Conservation (phyloP, 2,113 vertebrate species). For the Sminthopsis crassicaudata region DNA sequence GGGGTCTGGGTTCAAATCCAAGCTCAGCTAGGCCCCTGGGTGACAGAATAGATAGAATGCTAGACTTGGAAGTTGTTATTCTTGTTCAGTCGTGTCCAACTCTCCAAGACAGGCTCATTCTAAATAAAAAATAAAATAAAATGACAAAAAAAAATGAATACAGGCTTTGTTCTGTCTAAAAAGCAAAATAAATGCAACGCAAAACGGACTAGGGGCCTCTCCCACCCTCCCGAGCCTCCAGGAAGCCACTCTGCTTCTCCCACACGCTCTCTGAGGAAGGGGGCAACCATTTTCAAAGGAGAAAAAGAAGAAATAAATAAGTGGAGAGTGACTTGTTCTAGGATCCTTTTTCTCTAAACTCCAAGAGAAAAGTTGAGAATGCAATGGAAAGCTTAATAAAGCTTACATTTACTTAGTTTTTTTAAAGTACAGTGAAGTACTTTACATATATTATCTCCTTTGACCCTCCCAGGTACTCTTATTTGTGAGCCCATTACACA, state of each 20-base stretch:
- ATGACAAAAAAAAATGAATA: background rate
- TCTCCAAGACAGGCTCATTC: background rate
- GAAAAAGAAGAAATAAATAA: background rate
- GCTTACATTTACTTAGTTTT: background rate
- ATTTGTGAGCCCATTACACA: background rate
- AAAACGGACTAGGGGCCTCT: background rate
- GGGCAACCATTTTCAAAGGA: background rate
- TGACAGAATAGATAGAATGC: background rate
- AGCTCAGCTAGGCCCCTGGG: background rate
- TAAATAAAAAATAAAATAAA: background rate
- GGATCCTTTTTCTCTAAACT: background rate
- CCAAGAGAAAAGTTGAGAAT: background rate
- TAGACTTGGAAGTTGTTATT: background rate
- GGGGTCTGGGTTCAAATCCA: background rate
- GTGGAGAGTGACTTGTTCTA: background rate
- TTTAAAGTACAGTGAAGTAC: background rate
- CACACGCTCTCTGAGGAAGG: background rate
- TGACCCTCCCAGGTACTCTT: background rate
- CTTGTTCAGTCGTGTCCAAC: no score
- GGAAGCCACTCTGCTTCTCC: background rate
- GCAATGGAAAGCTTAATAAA: background rate
- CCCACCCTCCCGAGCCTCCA: background rate
- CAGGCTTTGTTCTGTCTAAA: background rate
- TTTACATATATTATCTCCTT: background rate
- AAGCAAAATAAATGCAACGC: background rate